Percentiles rank a stretch among this genome's conserved stretches.
These are phyloP conservation scores for Polyommatus iphigenia DNA, from an alignment of 2,888 invertebrate species.

Conservation along the genomic window DNA sequence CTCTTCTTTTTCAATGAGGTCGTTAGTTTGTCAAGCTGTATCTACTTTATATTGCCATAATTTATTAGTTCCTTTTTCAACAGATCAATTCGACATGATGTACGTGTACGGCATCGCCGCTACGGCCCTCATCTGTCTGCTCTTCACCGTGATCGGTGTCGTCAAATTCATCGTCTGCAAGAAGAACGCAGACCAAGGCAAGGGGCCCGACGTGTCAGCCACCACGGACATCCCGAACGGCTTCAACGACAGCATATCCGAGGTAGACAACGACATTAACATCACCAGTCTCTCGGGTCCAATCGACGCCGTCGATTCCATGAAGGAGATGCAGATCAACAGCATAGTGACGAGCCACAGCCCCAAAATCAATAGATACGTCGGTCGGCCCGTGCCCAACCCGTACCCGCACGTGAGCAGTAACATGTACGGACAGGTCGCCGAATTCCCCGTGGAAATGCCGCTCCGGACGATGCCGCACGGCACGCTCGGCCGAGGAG, in stretches of 20 bases:
- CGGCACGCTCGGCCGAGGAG: slow-evolving; percentile 70
- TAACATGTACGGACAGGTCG: slow-evolving; percentile 77
- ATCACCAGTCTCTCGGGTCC: slow-evolving; percentile 84
- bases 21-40: too few species aligned
- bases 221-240: slow-evolving; percentile 89
- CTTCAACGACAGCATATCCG: slow-evolving; percentile 92
- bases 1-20: too few species aligned
- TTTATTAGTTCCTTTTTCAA: slow-evolving; percentile 38
- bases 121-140: slow-evolving; percentile 84
- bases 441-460: slow-evolving; percentile 78
- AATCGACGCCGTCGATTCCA: slow-evolving; percentile 75
- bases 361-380: slow-evolving; percentile 75
- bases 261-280: slow-evolving; percentile 89
- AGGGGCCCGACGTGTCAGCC: slow-evolving; percentile 85
- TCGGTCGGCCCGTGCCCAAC: slow-evolving; percentile 73
- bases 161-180: slow-evolving; percentile 85
- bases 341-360: slow-evolving; percentile 62
- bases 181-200: slow-evolving; percentile 82
- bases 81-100: slow-evolving; percentile 89
- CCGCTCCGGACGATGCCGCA: slow-evolving; percentile 74
- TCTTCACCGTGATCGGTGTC: slow-evolving; percentile 86
- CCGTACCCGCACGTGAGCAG: slow-evolving; percentile 75
- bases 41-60: neutral
- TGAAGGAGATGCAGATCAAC: slow-evolving; percentile 73
- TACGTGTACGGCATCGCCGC: slow-evolving; percentile 91